Conservation (phyloP, 1,140 invertebrate species). For the Drosophila tristis region DNA sequence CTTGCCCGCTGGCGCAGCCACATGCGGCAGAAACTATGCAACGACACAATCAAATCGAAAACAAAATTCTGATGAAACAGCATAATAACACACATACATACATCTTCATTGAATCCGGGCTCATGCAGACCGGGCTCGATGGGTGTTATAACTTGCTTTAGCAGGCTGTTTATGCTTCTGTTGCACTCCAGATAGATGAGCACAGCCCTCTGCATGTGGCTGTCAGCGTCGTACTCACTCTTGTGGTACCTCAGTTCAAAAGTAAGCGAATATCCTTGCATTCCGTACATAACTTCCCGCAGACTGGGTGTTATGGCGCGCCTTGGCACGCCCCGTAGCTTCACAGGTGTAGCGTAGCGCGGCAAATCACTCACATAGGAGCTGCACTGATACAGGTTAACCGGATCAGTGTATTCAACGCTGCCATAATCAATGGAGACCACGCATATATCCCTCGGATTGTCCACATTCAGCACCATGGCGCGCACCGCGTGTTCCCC, state of each 20-base stretch:
- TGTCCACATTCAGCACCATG: slow-evolving; percentile 59
- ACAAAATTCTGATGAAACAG: background rate
- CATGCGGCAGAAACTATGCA: slow-evolving; percentile 53
- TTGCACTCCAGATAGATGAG: slow-evolving; percentile 50
- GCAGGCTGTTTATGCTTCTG: slow-evolving; percentile 62
- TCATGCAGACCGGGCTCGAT: slow-evolving; percentile 40
- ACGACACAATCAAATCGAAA: background rate
- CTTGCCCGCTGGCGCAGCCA: slow-evolving; percentile 52
- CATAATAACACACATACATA: slow-evolving; percentile 10
- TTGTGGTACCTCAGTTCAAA: slow-evolving; percentile 57
- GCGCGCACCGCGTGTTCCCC: slow-evolving; percentile 50
- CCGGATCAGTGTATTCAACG: slow-evolving; percentile 50
- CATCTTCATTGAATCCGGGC: slow-evolving; percentile 34
- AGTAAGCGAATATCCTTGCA: slow-evolving; percentile 16
- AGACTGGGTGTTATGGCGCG: slow-evolving; percentile 53
- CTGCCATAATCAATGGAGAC: slow-evolving; percentile 75
- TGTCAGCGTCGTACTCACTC: slow-evolving; percentile 23
- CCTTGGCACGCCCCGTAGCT: slow-evolving; percentile 59
- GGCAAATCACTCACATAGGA: slow-evolving; percentile 35
- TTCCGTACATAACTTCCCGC: slow-evolving; percentile 53
- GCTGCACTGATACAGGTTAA: slow-evolving; percentile 56
- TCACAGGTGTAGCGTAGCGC: slow-evolving; percentile 61
- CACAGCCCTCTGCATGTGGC: slow-evolving; percentile 53
- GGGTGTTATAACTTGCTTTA: slow-evolving; percentile 51
- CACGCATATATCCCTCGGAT: slow-evolving; percentile 53